phyloP scores from a whole-genome alignment of 2,113 vertebrate genomes.

The Alethe castanea region DNA sequence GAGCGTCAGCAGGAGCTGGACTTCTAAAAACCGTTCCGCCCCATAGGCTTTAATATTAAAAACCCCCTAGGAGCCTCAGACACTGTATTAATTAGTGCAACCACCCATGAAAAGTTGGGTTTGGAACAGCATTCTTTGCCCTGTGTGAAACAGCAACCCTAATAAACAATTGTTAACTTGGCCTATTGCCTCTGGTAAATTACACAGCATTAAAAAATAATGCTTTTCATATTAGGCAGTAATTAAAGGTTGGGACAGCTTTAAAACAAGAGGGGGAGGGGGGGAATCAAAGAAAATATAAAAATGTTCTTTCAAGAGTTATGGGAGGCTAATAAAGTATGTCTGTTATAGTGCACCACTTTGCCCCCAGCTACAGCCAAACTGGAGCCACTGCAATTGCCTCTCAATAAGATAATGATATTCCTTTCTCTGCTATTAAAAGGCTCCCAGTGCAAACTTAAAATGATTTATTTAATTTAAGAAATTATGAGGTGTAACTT shows the following conservation, averaged over 20 bases:
- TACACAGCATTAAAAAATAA: constrained; percentile 90
- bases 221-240: constrained; percentile 90
- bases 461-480: constrained; percentile 91
- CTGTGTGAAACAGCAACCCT: constrained; percentile 81
- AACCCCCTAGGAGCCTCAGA: constrained; percentile 76
- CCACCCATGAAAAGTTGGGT: constrained; percentile 85
- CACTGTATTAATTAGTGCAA: constrained; percentile 88
- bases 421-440: constrained; percentile 89
- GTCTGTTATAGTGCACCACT: constrained; percentile 81
- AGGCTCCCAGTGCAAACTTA: constrained; percentile 87
- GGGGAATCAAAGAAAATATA: constrained; percentile 85
- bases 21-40: constrained; percentile 80
- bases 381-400: constrained; percentile 87
- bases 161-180: constrained; percentile 85
- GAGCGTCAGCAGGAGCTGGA: constrained; percentile 72
- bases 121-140: constrained; percentile 78
- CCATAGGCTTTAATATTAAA: constrained; percentile 79
- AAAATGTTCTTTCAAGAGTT: constrained; percentile 86
- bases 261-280: constrained; percentile 82
- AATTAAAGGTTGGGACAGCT: constrained; percentile 87
- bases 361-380: constrained; percentile 86
- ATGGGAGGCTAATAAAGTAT: constrained; percentile 87
- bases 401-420: constrained; percentile 91
- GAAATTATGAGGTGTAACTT: constrained; percentile 90
- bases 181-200: constrained; percentile 85